Evolutionary conservation across 2,113 vertebrate species (phyloP), one percentile per base, ranked within the genome.

Genomic region (Amphiprion ocellaris): DNA sequence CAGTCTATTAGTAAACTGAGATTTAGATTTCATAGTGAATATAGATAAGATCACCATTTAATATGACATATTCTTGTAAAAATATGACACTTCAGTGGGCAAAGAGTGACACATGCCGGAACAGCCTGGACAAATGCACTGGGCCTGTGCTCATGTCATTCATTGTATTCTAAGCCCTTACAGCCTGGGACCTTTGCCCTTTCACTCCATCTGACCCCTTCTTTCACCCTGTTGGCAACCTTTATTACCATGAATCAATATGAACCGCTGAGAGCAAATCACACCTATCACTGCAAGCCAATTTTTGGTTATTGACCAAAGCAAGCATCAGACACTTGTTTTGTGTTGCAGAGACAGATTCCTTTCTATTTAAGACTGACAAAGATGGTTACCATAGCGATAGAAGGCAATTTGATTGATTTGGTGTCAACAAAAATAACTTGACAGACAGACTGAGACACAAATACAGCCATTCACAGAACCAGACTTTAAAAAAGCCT

Each of bases 331-430:
- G 76, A 70, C 49, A 41, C 10, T 81, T 79, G 52, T 68, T 84
- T 67, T 81, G n/a, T 77, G 41, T 77, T 55, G 23, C 19, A 30
- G 19, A 69, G 47, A 65, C 72, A 55, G 56, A 61, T 63, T 73
- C 59, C 12, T 68, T 87, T 74, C 54, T 55, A 9, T 39, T 61
- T 81, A 56, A 81, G 75, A 89, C 14, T 75, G 81, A 88, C 82
- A 72, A 17, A 19, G 60, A 62, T 49, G 44, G 86, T 76, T 78
- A 71, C 79, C 72, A 41, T 58, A 52, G 83, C 10, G 49, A 87
- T 68, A 17, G 64, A 41, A 78, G 60, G 74, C 52, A 4, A 62
- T 65, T 72, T 85, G 77, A 92, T 90, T 80, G 89, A 87, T 84
- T 81, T 77, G 69, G 74, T 71, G 83, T 63, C 82, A 59, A 28